phyloP scores from a whole-genome alignment of 2,113 vertebrate species.

The Rutilus rutilus region DNA sequence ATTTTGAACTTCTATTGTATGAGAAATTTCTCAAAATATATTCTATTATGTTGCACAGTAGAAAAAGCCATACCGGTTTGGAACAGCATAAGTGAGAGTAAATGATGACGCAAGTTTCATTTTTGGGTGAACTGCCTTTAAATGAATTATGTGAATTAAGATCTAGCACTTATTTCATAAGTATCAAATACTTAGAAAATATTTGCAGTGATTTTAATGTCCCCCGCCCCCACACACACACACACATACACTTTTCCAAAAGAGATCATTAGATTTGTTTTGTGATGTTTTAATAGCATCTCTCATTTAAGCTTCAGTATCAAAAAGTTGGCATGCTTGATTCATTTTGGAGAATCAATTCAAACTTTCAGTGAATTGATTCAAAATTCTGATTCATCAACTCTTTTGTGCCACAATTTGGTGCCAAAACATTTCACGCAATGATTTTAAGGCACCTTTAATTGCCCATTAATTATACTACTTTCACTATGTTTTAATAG shows the following conservation, averaged over 20 bases:
- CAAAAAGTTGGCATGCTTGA: not conserved
- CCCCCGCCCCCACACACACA: too few species aligned
- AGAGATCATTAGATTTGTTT: not conserved
- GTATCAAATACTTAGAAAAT: too few species aligned
- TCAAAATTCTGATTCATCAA: not conserved
- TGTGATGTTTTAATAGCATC: not conserved
- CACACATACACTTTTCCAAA: not conserved
- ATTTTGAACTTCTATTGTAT: not conserved
- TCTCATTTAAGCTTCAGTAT: not conserved
- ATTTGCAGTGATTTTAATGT: not conserved
- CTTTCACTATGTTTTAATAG: not conserved
- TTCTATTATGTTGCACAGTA: not conserved
- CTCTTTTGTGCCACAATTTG: not conserved
- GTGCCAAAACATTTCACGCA: not conserved
- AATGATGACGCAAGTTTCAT: not conserved
- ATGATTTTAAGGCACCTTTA: not conserved
- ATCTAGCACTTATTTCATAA: not conserved
- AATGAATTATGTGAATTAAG: not conserved
- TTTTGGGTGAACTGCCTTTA: not conserved
- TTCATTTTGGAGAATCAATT: not conserved
- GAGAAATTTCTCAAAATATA: too few species aligned
- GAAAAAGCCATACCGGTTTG: not conserved
- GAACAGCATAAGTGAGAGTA: not conserved
- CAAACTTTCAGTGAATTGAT: not conserved
- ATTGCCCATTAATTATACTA: not conserved